Conservation (phyloP, 2,888 invertebrate genomes). For the Gryllus longicercus region DNA sequence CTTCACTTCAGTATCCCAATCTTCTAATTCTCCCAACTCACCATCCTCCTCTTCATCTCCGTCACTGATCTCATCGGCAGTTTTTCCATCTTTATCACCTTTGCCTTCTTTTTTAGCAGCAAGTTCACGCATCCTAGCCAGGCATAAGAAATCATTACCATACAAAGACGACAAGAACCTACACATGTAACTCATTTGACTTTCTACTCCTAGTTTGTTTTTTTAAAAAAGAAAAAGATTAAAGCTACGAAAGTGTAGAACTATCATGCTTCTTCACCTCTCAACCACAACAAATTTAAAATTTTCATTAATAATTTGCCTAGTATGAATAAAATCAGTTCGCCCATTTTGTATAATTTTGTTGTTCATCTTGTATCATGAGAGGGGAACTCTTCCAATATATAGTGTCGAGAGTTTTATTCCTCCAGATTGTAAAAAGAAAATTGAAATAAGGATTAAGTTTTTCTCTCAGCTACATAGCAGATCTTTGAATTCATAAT, state of each 20-base stretch:
- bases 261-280: neutral
- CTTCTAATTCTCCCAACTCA: constrained; percentile 28
- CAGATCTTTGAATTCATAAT: neutral
- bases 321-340: neutral
- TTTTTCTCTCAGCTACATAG: neutral
- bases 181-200: neutral
- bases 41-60: constrained; percentile 32
- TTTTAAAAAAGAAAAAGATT: too few relatives aligned
- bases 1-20: constrained; percentile 33
- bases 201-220: neutral
- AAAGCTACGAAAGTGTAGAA: neutral
- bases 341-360: constrained; percentile 4
- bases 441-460: neutral
- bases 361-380: neutral
- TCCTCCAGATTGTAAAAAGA: neutral
- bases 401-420: neutral
- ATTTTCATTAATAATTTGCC: neutral
- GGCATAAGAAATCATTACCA: constrained; percentile 23
- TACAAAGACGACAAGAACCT: neutral
- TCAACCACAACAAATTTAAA: neutral
- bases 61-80: constrained; percentile 33
- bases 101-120: constrained; percentile 29
- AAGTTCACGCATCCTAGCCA: constrained; percentile 30
- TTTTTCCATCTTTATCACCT: constrained; percentile 25
- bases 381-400: neutral